Base-by-base conservation (phyloP, 2,797 vertebrate species). In the Aphelocoma californica region DNA sequence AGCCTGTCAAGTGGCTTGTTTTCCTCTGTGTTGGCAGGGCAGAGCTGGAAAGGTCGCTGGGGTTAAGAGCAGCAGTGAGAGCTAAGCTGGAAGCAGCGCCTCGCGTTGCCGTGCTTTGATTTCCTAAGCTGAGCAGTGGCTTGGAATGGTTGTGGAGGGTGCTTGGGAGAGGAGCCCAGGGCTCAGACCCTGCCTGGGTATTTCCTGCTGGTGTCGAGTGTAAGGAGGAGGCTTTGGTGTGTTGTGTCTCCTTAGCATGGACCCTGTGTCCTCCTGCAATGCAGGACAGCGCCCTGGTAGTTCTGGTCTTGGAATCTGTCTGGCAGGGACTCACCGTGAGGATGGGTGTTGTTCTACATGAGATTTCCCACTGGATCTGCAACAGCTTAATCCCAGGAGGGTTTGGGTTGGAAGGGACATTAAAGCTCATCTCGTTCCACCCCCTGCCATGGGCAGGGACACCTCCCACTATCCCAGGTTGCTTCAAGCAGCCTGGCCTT, bases 1-100 rank as follows among this genome's bases (percentile, higher is more conserved):
- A 96, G 78, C 70, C 92, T 61, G 88, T 91, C 92, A 93, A 95
- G 94, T 83, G 91, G 34, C 92, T 96, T 96, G 94, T 97, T 96
- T 94, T 88, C 29, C 78, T 94, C 54, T 0, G 38, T 72, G 92
- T 20, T 95, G 96, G 92, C 96, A 94, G 96, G 88, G 66, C 83
- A 95, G 88, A 94, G 95, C 81, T 0, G 5, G 86, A 74, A 20
- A 70, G 90, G 96, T 92, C 36, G 0, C 70, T 44, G 1, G n/a
- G 95, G 96, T 94, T 93, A 95, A 95, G 83, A 96, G 90, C 90
- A 81, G 85, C 82, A 57, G 82, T 1, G 6, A 83, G 40, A 78
- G 73, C 90, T 18, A 4, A 67, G 90, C 90, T 78, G 9, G 44
- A 29, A 84, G 70, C 31, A 1, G 58, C 3, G 20, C 87, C 69